Percentiles rank a stretch among this genome's conserved stretches.
These are phyloP conservation scores for Orthonychiurus folsomi DNA, from an alignment of 2,888 invertebrate genomes.

Conservation along the genomic window DNA sequence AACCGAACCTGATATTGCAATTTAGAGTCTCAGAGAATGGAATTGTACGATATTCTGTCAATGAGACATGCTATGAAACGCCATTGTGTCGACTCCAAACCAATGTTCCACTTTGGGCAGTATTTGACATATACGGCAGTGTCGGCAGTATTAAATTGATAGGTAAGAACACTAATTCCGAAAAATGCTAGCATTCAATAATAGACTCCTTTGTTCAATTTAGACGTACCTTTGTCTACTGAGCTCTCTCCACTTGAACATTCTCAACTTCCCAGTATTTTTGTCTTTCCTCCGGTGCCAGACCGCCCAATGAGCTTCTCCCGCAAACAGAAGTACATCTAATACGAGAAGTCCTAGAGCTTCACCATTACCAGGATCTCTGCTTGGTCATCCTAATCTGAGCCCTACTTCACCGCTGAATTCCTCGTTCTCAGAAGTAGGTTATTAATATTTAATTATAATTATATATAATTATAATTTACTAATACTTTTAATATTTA, in stretches of 20 bases:
- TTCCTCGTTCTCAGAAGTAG: too few relatives aligned
- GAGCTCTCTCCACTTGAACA: too few relatives aligned
- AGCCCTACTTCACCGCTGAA: too few relatives aligned
- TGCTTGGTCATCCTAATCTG: too few relatives aligned
- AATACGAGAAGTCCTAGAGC: neutral
- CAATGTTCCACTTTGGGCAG: neutral
- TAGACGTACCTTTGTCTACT: too few relatives aligned
- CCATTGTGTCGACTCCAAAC: neutral
- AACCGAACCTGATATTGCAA: neutral
- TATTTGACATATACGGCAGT: constrained; percentile 1
- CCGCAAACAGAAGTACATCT: neutral
- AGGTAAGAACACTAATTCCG: neutral
- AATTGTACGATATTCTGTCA: neutral
- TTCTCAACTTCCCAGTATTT: neutral
- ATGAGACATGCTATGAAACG: neutral
- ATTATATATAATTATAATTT: too few relatives aligned
- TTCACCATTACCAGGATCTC: too few relatives aligned
- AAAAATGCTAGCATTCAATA: neutral
- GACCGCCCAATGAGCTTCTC: neutral
- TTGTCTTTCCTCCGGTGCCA: neutral
- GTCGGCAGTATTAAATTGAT: neutral
- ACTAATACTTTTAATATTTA: too few relatives aligned
- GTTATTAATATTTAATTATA: too few relatives aligned
- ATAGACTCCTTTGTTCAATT: neutral
- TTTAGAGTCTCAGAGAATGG: neutral